Base-by-base conservation (phyloP, 2,797 vertebrate species). In the Graptemys geographica region DNA sequence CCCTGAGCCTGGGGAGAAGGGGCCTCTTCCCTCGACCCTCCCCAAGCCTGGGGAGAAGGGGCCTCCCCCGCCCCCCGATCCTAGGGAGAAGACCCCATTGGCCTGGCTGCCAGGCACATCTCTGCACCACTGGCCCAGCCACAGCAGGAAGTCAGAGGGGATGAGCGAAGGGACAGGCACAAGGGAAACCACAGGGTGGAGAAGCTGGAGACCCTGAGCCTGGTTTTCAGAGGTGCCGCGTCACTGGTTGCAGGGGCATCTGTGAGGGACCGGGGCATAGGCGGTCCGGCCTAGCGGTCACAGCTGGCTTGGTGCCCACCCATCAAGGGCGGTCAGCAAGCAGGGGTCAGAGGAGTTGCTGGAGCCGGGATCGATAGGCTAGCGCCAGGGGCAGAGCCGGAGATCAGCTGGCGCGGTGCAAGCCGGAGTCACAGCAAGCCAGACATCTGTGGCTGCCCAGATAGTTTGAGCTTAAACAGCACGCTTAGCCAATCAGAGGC, bases 71-170 rank as follows among this genome's bases (percentile, higher is more conserved):
- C 53, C 19, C 53, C 8, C 53, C 8, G 4, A 55, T 9, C 53
- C 53, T 23, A 21, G 53, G 57, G 11, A 59, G 59, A 62, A 62
- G 55, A 25, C 62, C 62, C 62, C 62, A n/a, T n/a, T 69, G 62
- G 16, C 62, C 31, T 62, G 59, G 31, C 6, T 16, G 31, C 31
- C 28, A 62, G 28, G 31, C 31, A 8, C 62, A 65, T 33, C 16
- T 65, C 62, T 10, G 33, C 15, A 37, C 62, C 59, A 19, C 65
- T 19, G 65, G 65, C n/a, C 23, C n/a, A 41, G 65, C n/a, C 21
- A 19, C 5, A 5, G 37, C 0, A 3, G 85, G 44, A 28, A 27
- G 49, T 1, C 0, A 0, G 25, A 2, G 8, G 53, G 47, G 62
- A 72, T 6, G 1, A 83, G 83, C 81, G 1, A 9, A 95, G 78